Evolutionary conservation across 1,140 invertebrate species (phyloP).

Genomic region (Drosophila biarmipes): DNA sequence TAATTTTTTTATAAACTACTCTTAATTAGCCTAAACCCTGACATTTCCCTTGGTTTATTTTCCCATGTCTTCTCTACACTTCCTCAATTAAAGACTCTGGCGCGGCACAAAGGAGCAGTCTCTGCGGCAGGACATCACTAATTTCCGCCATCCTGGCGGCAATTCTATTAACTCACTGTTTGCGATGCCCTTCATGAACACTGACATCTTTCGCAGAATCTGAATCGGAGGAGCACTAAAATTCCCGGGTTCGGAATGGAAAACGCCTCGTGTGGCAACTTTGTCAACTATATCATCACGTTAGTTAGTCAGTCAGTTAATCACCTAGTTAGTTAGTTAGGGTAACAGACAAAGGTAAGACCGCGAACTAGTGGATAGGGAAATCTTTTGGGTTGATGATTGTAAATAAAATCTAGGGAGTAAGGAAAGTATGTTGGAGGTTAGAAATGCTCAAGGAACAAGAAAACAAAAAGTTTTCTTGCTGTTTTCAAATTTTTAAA

Average conservation of each 20-base stretch:
- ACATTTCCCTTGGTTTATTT: constrained; percentile 3
- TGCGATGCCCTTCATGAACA: constrained; percentile 64
- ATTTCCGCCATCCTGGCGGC: constrained; percentile 58
- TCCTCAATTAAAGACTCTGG: constrained; percentile 35
- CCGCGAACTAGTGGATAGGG: constrained; percentile 31
- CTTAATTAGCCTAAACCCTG: constrained; percentile 14
- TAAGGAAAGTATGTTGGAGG: constrained; percentile 5
- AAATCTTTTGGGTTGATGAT: constrained; percentile 20
- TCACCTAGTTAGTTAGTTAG: constrained; percentile 77
- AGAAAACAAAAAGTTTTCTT: not conserved
- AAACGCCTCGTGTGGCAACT: constrained; percentile 33
- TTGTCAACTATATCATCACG: constrained; percentile 76
- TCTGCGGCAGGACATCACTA: constrained; percentile 45
- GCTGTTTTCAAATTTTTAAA: not conserved
- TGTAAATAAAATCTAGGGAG: constrained; percentile 33
- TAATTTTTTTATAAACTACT: not conserved
- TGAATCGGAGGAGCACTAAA: constrained; percentile 2
- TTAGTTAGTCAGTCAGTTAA: constrained; percentile 79
- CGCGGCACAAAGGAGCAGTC: constrained; percentile 35
- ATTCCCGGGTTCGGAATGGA: constrained; percentile 1
- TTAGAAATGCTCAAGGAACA: constrained; percentile 5
- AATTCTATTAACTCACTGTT: constrained; percentile 41
- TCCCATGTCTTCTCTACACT: constrained; percentile 1
- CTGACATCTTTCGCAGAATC: constrained; percentile 6
- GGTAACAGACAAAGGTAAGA: constrained; percentile 45